phyloP scores from a whole-genome alignment of 1,140 invertebrate genomes.

The Phocides pigmalion region DNA sequence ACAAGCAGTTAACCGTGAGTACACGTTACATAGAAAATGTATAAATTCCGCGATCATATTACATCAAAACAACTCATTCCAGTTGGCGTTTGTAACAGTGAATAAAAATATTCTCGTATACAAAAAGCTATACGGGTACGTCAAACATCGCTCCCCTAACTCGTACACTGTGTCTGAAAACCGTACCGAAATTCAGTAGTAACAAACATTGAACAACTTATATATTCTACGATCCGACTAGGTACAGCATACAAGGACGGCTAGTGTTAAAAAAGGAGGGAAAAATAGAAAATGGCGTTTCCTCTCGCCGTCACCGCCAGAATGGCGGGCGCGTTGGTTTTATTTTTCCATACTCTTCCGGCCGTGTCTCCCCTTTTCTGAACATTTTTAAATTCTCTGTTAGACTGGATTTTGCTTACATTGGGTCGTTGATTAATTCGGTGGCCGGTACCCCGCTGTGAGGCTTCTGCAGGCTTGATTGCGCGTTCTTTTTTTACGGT shows the following conservation, averaged over 20 bases:
- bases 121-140: too few relatives aligned
- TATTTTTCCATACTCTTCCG: constrained; percentile 68
- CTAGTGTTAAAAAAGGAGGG: constrained; percentile 55
- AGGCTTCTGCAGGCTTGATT: constrained; percentile 66
- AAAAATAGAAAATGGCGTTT: constrained; percentile 72
- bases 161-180: constrained; percentile 3
- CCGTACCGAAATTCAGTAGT: neutral
- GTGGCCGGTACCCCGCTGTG: constrained; percentile 67
- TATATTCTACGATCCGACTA: constrained; percentile 3
- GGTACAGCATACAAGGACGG: constrained; percentile 42
- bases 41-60: too few relatives aligned
- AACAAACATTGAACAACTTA: constrained; percentile 24
- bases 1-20: too few relatives aligned
- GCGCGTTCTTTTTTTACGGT: constrained; percentile 55
- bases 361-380: constrained; percentile 60
- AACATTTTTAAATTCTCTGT: constrained; percentile 62
- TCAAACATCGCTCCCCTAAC: neutral
- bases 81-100: too few relatives aligned
- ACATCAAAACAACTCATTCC: too few relatives aligned
- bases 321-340: constrained; percentile 66
- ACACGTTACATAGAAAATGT: too few relatives aligned
- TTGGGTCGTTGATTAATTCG: constrained; percentile 75
- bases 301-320: constrained; percentile 72
- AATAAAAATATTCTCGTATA: too few relatives aligned
- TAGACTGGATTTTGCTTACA: constrained; percentile 63